Percentiles rank a stretch among this genome's conserved stretches.
These are phyloP conservation scores for Corythornis cristatus DNA, from an alignment of 2,113 vertebrate genomes.

Conservation along the genomic window DNA sequence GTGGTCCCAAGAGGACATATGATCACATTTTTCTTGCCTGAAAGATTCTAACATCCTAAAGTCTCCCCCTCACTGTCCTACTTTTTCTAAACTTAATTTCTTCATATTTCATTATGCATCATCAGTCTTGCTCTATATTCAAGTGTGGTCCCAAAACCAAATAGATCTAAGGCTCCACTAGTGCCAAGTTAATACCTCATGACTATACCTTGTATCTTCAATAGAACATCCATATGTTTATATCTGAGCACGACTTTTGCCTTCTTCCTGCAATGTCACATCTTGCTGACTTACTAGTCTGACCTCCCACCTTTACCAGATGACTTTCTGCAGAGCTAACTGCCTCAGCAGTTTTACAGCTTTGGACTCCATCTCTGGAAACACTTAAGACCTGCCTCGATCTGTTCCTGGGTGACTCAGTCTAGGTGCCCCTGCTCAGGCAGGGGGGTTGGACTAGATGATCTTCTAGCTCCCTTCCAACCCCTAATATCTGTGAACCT, in stretches of 20 bases:
- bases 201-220: neutral
- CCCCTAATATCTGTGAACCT: no score
- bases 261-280: neutral
- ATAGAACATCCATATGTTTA: neutral
- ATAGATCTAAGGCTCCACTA: neutral
- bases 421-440: no score
- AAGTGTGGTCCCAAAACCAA: neutral
- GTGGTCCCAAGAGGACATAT: neutral
- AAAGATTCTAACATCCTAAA: neutral
- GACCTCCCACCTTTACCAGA: neutral
- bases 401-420: no score
- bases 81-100: neutral
- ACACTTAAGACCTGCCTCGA: no score
- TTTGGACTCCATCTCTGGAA: neutral
- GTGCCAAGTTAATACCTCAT: fast-evolving
- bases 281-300: neutral
- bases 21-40: neutral
- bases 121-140: neutral
- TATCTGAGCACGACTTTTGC: neutral
- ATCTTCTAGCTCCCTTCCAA: no score
- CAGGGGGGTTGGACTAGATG: no score
- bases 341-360: neutral
- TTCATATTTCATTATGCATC: neutral
- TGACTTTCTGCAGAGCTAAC: neutral
- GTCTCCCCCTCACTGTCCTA: neutral